Conservation (phyloP, 2,113 vertebrate species). For the Phocoena phocoena region DNA sequence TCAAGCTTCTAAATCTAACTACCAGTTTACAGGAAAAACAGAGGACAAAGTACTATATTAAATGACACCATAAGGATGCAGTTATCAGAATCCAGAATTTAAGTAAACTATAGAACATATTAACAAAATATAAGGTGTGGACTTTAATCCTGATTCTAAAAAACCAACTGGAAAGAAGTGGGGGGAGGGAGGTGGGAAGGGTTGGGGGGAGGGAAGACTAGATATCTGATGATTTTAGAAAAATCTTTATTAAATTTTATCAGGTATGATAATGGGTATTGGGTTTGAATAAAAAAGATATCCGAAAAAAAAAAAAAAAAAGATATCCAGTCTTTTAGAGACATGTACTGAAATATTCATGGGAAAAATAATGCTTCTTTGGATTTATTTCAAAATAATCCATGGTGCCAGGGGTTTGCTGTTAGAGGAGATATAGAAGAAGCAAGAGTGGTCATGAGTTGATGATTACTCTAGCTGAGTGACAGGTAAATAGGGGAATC, state of each 20-base stretch:
- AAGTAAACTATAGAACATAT: not conserved
- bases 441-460: not conserved
- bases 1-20: not conserved
- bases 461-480: not conserved
- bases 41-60: not conserved
- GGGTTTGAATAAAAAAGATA: not conserved
- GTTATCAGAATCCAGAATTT: slow-evolving; percentile 26
- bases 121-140: slow-evolving; percentile 9
- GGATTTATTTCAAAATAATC: slow-evolving; percentile 20
- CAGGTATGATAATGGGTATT: not conserved
- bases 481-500: not conserved
- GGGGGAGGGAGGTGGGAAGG: not conserved
- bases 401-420: not conserved
- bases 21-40: not conserved
- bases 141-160: slow-evolving; percentile 8
- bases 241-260: not conserved
- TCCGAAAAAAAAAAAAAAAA: not conserved
- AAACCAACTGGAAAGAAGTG: not conserved
- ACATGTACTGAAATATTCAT: not conserved
- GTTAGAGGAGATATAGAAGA: not conserved
- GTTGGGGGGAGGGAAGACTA: not conserved
- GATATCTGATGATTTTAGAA: not conserved
- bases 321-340: not conserved
- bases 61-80: not conserved
- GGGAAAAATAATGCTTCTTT: not conserved